Percentiles rank a stretch among this genome's conserved stretches.
Conservation (phyloP, 2,797 vertebrate genomes). For the Alauda arvensis region DNA sequence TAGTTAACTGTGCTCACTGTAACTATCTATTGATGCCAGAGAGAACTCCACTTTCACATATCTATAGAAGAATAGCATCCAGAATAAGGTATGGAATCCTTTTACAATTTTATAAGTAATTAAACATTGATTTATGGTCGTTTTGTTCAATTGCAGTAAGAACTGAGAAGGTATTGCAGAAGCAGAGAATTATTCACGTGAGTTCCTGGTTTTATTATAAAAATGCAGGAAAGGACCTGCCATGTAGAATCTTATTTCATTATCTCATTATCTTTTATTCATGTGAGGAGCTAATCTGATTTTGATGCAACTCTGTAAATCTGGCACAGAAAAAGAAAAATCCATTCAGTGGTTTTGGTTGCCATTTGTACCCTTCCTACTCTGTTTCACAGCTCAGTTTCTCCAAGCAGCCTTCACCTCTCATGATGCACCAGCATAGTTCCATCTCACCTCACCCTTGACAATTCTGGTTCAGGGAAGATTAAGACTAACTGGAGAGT, state of each 20-base stretch:
- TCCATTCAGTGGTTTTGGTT: neutral
- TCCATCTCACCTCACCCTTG: neutral
- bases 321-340: neutral
- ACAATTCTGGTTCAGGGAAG: neutral
- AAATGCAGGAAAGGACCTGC: neutral
- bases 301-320: neutral
- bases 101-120: neutral
- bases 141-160: neutral
- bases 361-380: neutral
- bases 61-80: neutral
- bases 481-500: neutral
- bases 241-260: neutral
- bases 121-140: neutral
- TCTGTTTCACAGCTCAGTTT: neutral
- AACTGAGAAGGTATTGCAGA: neutral
- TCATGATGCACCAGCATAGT: accelerated
- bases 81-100: neutral
- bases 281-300: neutral
- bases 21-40: neutral
- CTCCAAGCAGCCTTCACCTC: neutral
- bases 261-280: neutral
- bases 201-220: neutral
- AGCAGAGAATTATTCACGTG: neutral
- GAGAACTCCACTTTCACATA: neutral
- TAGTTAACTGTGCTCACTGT: neutral